Evolutionary conservation across 2,113 vertebrate genomes (phyloP).

Genomic region (Zootoca vivipara): DNA sequence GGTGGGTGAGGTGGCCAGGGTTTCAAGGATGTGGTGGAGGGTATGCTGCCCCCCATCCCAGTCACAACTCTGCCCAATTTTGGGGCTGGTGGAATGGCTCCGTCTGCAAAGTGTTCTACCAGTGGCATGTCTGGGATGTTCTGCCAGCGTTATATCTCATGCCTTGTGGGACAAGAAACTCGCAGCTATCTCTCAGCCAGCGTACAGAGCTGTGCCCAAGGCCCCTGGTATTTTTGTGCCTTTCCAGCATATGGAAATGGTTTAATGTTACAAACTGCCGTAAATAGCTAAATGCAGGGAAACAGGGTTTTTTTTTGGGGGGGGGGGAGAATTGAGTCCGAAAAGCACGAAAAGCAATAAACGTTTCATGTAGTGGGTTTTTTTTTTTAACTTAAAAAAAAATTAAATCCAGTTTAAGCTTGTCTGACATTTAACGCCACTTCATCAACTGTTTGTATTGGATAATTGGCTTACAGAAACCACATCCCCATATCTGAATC

Average conservation of each 20-base stretch:
- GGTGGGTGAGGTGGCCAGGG: too few species aligned
- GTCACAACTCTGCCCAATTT: neutral
- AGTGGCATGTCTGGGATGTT: too few species aligned
- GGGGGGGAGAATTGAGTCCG: slow-evolving; percentile 34
- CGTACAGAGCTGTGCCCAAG: neutral
- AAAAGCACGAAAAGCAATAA: slow-evolving; percentile 48
- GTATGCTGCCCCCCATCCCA: neutral
- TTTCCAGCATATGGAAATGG: neutral
- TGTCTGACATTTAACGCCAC: slow-evolving; percentile 70
- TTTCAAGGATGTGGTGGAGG: too few species aligned
- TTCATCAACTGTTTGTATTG: slow-evolving; percentile 75
- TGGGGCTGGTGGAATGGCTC: too few species aligned
- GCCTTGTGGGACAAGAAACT: too few species aligned
- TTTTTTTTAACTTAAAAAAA: slow-evolving; percentile 44
- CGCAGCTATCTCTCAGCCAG: neutral
- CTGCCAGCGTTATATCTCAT: too few species aligned
- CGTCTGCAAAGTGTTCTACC: too few species aligned
- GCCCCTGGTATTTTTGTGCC: neutral
- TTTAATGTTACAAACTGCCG: fast-evolving
- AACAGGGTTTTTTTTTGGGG: too few species aligned
- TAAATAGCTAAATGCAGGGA: neutral
- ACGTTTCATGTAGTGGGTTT: slow-evolving; percentile 60
- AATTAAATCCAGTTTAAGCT: slow-evolving; percentile 59
- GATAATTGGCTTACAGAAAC: slow-evolving; percentile 74
- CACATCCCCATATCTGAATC: slow-evolving; percentile 42